Conservation (phyloP, 2,113 vertebrate genomes). For the Dasyprocta punctata region DNA sequence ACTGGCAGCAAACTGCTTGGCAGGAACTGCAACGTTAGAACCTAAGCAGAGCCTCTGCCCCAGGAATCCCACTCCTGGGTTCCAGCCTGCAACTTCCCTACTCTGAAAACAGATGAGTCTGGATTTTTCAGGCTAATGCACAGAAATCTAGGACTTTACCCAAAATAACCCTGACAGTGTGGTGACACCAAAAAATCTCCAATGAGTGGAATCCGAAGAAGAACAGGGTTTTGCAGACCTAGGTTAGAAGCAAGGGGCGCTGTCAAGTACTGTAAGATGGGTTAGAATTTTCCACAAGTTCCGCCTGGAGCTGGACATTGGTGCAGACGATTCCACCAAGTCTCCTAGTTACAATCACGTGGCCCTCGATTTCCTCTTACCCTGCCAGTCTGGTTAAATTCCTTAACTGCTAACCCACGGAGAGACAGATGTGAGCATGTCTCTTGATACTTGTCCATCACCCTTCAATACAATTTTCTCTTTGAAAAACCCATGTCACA, state of each 20-base stretch:
- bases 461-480: neutral
- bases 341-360: neutral
- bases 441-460: neutral
- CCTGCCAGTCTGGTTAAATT: neutral
- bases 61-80: neutral
- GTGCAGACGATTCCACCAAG: neutral
- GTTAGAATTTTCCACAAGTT: neutral
- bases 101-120: neutral
- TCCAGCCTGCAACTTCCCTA: neutral
- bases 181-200: neutral
- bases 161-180: neutral
- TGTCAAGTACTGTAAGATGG: neutral
- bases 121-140: too few species aligned
- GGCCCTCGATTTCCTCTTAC: neutral
- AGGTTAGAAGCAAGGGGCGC: neutral
- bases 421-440: neutral
- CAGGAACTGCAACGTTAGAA: fast-evolving
- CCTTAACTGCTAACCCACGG: neutral
- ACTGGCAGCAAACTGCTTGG: neutral
- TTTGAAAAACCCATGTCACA: neutral
- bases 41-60: fast-evolving
- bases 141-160: neutral
- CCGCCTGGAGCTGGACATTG: neutral
- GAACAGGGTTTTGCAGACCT: neutral
- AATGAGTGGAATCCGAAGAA: neutral